Conservation (phyloP, 2,113 vertebrate genomes). For the Planiliza haematocheilus region DNA sequence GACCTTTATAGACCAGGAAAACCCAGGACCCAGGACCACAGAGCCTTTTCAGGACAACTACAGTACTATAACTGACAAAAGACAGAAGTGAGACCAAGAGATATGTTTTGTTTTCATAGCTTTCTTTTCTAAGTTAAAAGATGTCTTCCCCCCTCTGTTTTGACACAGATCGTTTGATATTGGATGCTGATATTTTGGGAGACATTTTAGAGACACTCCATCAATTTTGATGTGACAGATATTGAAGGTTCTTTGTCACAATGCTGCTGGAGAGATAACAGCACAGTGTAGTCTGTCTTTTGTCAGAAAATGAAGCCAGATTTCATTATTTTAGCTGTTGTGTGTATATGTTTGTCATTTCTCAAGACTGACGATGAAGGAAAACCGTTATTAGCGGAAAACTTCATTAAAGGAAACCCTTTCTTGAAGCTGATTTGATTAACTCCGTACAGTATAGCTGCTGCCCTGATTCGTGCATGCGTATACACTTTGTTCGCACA, state of each 20-base stretch:
- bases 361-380: background rate
- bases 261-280: conserved; percentile 38
- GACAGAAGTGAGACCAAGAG: conserved; percentile 3
- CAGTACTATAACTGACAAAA: conserved; percentile 34
- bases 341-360: conserved; percentile 15
- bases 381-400: no score
- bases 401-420: background rate
- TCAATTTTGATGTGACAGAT: conserved; percentile 60
- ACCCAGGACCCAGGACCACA: conserved; percentile 24
- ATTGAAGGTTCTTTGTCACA: conserved; percentile 38
- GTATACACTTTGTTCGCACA: background rate
- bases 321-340: conserved; percentile 23
- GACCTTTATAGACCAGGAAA: conserved; percentile 31
- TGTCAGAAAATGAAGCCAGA: conserved; percentile 36
- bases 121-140: conserved; percentile 9
- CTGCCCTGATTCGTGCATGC: background rate
- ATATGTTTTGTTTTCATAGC: conserved; percentile 34
- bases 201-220: conserved; percentile 39
- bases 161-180: conserved; percentile 56
- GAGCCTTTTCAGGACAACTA: conserved; percentile 35
- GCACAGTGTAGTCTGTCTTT: conserved; percentile 31
- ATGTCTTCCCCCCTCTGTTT: conserved; percentile 9
- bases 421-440: background rate
- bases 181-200: conserved; percentile 44
- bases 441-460: conserved; percentile 18